Conservation (phyloP, 2,113 vertebrate genomes). For the Oenanthe melanoleuca region DNA sequence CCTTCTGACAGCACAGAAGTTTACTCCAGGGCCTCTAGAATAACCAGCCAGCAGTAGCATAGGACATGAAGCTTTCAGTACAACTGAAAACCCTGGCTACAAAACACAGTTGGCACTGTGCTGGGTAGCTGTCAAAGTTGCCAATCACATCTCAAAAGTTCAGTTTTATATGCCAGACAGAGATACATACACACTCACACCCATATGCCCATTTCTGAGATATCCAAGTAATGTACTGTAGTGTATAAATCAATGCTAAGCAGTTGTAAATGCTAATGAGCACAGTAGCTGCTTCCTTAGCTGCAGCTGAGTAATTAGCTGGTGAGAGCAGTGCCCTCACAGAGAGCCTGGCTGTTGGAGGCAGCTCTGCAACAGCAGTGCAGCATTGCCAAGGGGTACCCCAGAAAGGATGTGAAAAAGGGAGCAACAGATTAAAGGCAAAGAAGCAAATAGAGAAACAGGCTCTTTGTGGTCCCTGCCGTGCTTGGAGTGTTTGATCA, state of each 20-base stretch:
- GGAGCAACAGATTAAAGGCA: neutral
- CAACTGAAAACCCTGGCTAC: neutral
- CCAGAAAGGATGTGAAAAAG: neutral
- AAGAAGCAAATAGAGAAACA: neutral
- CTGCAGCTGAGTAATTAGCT: neutral
- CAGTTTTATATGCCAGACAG: neutral
- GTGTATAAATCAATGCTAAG: neutral
- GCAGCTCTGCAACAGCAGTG: neutral
- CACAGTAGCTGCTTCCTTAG: neutral
- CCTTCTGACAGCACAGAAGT: neutral
- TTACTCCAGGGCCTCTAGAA: neutral
- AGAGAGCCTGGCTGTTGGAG: neutral
- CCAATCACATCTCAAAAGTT: neutral
- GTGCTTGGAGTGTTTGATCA: neutral
- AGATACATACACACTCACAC: neutral
- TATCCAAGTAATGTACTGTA: neutral
- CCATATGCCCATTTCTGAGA: neutral
- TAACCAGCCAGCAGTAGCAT: neutral
- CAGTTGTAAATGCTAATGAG: neutral
- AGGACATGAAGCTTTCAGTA: neutral
- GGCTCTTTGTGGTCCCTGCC: neutral
- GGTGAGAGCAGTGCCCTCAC: neutral
- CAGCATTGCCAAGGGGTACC: neutral
- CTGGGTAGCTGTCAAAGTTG: neutral
- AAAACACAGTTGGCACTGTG: neutral